Evolutionary conservation across 2,113 vertebrate genomes (phyloP).

Genomic region (Eudyptes chrysolophus): DNA sequence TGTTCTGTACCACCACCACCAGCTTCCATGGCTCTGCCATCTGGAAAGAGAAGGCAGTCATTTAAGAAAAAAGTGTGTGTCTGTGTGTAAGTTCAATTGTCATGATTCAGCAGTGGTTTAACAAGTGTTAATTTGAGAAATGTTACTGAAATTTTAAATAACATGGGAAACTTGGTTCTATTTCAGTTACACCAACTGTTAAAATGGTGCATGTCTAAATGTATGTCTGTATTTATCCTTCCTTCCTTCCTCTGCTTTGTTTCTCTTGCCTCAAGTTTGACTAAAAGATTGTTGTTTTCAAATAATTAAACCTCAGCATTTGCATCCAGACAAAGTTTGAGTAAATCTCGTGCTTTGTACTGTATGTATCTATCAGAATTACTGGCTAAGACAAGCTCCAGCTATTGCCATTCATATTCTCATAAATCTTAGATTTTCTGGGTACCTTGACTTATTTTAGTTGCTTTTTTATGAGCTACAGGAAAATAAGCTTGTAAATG

Average conservation of each 20-base stretch:
- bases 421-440: not conserved
- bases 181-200: not conserved
- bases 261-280: not conserved
- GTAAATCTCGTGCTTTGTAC: not conserved
- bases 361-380: not conserved
- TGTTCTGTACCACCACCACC: not conserved
- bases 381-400: not conserved
- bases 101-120: no score
- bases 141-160: not conserved
- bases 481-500: not conserved
- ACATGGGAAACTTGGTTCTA: not conserved
- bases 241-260: not conserved
- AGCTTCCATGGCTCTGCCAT: not conserved
- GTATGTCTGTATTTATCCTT: not conserved
- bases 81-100: not conserved
- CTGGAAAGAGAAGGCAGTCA: not conserved
- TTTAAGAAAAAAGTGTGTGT: not conserved
- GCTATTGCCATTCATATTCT: not conserved
- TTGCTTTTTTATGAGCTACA: not conserved
- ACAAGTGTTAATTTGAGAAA: not conserved
- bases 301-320: not conserved
- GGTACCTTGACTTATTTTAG: not conserved
- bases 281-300: not conserved
- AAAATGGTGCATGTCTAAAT: not conserved
- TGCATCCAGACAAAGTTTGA: not conserved